Base-by-base conservation (phyloP, 1,140 invertebrate genomes). In the Vanessa tameamea region DNA sequence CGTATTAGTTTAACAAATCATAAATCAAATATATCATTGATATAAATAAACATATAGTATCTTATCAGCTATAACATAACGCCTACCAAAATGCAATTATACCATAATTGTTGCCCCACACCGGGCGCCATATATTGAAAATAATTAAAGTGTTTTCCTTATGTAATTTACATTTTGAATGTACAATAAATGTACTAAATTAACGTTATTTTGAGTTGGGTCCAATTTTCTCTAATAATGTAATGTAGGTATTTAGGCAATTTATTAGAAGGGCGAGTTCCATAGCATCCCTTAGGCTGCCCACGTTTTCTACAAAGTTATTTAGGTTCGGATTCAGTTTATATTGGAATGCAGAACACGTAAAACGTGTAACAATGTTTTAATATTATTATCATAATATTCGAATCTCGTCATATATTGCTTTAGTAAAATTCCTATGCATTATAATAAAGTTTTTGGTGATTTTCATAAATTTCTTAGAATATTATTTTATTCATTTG, bases 41-140 rank as follows among this genome's bases (percentile, higher is more conserved):
- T 43, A 43, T 9, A 11, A 43, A 43, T 5, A 43, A 43, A 43
- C 26, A 11, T 43, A 43, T 43, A 43, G 0, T 1, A 43, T 43
- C 37, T 8, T 43, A 43, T 43, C 7, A 43, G 37, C 37, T 43
- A 8, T 43, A 43, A 43, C 9, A 43, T 43, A 43, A 43, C 7
- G 6, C 1, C 37, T 43, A 43, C 37, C 9, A 43, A 43, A 43
- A 11, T 9, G 6, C 6, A 43, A 43, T 43, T 43, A 43, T 43
- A 43, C 7, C 6, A 43, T 11, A 43, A 9, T 43, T 43, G 37
- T 20, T 47, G 74, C 51, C 74, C 63, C 69, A 77, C 61, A 77
- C 78, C 82, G 84, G 84, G 82, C 72, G 78, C 84, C 81, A 86
- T 71, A 64, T 73, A 72, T 47, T 37, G 11, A 37, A 47, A 64